Conservation (phyloP, 2,888 invertebrate genomes). For the Aproaerema taeniolella region DNA sequence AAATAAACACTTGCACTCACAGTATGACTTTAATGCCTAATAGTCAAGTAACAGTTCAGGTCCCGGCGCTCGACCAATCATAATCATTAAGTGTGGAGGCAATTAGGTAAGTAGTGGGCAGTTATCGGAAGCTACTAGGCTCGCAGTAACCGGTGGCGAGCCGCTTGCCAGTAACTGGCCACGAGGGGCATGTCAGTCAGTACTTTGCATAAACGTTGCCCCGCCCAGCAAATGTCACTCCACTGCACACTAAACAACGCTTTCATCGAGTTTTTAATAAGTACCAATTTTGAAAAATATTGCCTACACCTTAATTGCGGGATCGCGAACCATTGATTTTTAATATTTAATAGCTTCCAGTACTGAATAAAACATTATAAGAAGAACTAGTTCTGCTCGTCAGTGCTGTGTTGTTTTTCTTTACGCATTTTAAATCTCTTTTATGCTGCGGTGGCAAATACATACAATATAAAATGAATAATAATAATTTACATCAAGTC, state of each 20-base stretch:
- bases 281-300: slow-evolving; percentile 33
- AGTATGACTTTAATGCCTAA: slow-evolving; percentile 5
- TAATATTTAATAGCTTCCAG: slow-evolving; percentile 5
- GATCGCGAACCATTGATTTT: slow-evolving; percentile 12
- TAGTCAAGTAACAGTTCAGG: slow-evolving; percentile 8
- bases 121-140: slow-evolving; percentile 30
- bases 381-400: too few species aligned
- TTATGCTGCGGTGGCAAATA: too few species aligned
- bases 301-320: slow-evolving; percentile 16
- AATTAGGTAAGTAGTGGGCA: slow-evolving; percentile 55
- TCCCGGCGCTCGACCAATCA: slow-evolving; percentile 34
- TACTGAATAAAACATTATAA: slow-evolving; percentile 2
- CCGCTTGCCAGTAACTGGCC: slow-evolving; percentile 17
- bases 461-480: too few species aligned
- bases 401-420: too few species aligned
- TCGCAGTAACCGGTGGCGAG: slow-evolving; percentile 1
- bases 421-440: too few species aligned
- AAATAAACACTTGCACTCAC: slow-evolving; percentile 3
- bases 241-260: slow-evolving; percentile 21
- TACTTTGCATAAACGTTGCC: slow-evolving; percentile 52
- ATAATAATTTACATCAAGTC: too few species aligned
- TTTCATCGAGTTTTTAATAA: slow-evolving; percentile 33
- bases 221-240: slow-evolving; percentile 54
- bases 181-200: slow-evolving; percentile 25
- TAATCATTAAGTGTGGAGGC: slow-evolving; percentile 47